phyloP scores from a whole-genome alignment of 2,888 invertebrate species.

The Epirrhoe tristata region DNA sequence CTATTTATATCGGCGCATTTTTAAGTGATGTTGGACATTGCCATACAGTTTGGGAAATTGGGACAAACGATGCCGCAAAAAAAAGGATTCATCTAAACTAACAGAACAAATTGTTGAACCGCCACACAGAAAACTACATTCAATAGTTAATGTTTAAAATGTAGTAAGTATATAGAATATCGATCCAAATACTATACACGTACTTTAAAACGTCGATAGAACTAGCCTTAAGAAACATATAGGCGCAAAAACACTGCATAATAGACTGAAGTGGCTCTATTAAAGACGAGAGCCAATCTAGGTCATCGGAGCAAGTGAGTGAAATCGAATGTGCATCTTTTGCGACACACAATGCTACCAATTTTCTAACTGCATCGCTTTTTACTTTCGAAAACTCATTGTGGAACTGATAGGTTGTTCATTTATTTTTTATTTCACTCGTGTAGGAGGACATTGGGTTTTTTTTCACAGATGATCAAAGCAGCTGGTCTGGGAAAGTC shows the following conservation, averaged over 20 bases:
- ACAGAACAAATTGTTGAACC: background rate
- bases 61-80: too few relatives aligned
- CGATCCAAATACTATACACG: background rate
- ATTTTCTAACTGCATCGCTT: slow-evolving; percentile 29
- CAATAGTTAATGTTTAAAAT: too few relatives aligned
- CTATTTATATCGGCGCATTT: too few relatives aligned
- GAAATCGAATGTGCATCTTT: slow-evolving; percentile 43
- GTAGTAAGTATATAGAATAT: background rate
- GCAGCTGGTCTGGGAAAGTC: too few relatives aligned
- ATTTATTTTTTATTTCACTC: background rate
- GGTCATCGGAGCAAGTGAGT: slow-evolving; percentile 40
- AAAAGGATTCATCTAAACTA: background rate
- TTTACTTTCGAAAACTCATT: slow-evolving; percentile 10
- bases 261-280: slow-evolving; percentile 33
- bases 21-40: too few relatives aligned
- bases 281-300: slow-evolving; percentile 26
- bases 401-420: slow-evolving; percentile 5
- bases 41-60: too few relatives aligned
- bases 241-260: slow-evolving; percentile 30
- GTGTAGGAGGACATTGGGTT: too few relatives aligned
- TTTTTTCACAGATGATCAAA: too few relatives aligned
- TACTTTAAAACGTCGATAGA: background rate
- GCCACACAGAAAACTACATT: too few relatives aligned
- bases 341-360: slow-evolving; percentile 33
- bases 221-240: slow-evolving; percentile 1